Conservation (phyloP, 2,888 invertebrate species). For the Brachycybe producta region DNA sequence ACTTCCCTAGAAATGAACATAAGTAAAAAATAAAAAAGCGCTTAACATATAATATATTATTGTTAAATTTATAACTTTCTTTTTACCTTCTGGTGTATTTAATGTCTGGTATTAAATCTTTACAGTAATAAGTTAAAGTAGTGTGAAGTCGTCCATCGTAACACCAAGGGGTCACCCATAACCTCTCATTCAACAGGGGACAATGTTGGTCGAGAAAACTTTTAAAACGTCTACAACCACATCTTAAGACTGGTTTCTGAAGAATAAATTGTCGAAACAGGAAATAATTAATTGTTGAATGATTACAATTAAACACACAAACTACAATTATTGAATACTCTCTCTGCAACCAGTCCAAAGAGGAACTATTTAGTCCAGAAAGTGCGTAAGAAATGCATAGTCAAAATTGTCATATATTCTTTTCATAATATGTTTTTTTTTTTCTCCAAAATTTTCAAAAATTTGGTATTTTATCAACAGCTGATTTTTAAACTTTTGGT, state of each 20-base stretch:
- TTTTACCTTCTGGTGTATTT: conserved; percentile 11
- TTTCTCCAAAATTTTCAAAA: too few relatives aligned
- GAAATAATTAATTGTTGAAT: background rate
- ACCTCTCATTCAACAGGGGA: background rate
- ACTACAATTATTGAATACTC: too few relatives aligned
- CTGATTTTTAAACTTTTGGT: too few relatives aligned
- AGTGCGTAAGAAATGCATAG: too few relatives aligned
- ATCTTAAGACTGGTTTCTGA: conserved; percentile 8
- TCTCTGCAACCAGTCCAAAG: too few relatives aligned
- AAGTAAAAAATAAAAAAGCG: background rate
- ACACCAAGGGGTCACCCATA: conserved; percentile 15
- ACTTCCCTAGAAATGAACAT: conserved; percentile 7
- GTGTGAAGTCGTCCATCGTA: conserved; percentile 11
- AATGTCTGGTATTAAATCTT: conserved; percentile 10
- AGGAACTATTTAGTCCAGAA: too few relatives aligned
- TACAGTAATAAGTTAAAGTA: conserved; percentile 6
- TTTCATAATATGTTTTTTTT: too few relatives aligned
- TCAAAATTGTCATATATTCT: too few relatives aligned
- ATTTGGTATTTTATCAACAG: too few relatives aligned
- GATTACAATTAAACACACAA: too few relatives aligned
- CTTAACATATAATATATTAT: background rate
- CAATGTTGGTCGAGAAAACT: conserved; percentile 9
- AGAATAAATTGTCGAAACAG: background rate
- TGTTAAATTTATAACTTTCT: background rate
- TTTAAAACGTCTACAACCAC: conserved; percentile 3